A percentile compares a stretch with the other conserved stretches of the same genome.
These are phyloP conservation scores for Euphonia xanthogaster DNA, from an alignment of 2,797 vertebrate genomes.

Conservation along the genomic window DNA sequence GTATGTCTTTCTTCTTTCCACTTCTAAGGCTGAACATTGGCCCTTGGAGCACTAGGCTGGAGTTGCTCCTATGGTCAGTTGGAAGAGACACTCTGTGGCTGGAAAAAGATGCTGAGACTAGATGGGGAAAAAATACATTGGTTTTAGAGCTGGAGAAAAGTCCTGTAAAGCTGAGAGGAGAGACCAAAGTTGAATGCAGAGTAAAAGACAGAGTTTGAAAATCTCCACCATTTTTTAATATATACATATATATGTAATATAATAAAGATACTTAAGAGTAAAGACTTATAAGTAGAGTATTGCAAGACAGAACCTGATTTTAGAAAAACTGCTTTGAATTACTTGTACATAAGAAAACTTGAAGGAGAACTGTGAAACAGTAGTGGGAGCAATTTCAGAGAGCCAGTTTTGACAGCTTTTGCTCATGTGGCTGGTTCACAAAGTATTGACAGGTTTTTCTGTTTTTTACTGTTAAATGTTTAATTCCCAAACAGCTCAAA, in stretches of 20 bases:
- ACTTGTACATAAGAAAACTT: not conserved
- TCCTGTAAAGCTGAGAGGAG: not conserved
- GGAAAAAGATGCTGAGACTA: not conserved
- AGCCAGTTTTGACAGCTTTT: not conserved
- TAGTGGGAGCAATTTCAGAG: not conserved
- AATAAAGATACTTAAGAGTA: not conserved
- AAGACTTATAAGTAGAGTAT: not conserved
- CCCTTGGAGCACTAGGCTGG: not conserved
- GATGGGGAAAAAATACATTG: not conserved
- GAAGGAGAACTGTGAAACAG: not conserved
- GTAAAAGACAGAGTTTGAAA: not conserved
- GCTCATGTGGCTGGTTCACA: not conserved
- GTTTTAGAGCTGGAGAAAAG: not conserved
- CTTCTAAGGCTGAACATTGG: not conserved
- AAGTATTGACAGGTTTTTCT: constrained; percentile 3
- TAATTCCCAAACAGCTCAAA: not conserved
- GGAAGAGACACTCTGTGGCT: not conserved
- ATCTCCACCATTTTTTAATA: not conserved
- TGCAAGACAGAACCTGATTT: not conserved
- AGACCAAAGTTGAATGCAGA: not conserved
- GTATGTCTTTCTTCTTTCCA: not conserved
- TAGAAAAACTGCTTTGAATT: not conserved
- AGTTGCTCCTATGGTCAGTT: not conserved
- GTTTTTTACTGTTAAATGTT: constrained; percentile 1
- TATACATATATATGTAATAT: not conserved